Evolutionary conservation across 2,113 vertebrate genomes (phyloP).

Genomic region (Proteles cristata): DNA sequence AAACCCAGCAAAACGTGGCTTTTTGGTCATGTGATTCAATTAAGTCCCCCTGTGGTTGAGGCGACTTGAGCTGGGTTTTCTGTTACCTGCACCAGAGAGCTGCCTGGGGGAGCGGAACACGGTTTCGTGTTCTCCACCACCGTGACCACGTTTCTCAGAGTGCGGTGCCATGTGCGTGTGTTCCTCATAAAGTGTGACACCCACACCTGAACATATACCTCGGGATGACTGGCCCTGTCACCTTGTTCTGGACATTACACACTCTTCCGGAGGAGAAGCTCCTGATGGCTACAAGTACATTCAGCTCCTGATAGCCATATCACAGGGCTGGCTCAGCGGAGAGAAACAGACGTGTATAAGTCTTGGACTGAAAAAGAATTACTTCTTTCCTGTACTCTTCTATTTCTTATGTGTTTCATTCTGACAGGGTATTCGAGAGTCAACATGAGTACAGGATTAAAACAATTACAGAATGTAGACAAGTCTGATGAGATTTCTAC

Average conservation of each 20-base stretch:
- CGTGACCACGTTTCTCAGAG: background rate
- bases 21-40: background rate
- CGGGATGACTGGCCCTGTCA: background rate
- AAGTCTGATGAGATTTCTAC: background rate
- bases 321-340: background rate
- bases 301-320: background rate
- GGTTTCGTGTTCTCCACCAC: background rate
- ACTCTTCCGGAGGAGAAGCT: background rate
- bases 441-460: background rate
- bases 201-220: background rate
- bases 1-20: background rate
- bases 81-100: background rate
- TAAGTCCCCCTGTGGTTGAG: background rate
- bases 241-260: background rate
- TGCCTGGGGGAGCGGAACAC: background rate
- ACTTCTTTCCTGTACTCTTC: background rate
- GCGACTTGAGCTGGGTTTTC: background rate
- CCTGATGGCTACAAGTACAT: background rate
- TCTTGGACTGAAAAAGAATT: constrained; percentile 16
- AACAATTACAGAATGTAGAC: background rate
- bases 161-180: fast-evolving
- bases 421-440: background rate
- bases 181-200: background rate
- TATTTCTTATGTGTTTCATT: background rate
- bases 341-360: background rate